Evolutionary conservation across 2,797 vertebrate species (phyloP).

Genomic region (Orestias chungarensis): DNA sequence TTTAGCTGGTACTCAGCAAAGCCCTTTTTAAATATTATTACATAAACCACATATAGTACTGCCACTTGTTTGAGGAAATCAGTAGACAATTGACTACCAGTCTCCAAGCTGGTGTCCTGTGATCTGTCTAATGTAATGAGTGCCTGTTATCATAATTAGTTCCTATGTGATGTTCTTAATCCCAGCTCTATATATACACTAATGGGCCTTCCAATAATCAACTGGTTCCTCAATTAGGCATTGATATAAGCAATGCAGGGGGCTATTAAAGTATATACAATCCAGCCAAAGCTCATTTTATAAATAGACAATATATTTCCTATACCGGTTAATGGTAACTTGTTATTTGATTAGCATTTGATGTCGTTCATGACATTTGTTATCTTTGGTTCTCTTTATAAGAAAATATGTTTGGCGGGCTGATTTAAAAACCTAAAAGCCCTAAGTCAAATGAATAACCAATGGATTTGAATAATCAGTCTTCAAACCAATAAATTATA

Average conservation of each 20-base stretch:
- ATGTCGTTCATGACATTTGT: not conserved
- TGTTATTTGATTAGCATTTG: not conserved
- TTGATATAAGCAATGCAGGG: not conserved
- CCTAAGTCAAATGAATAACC: not conserved
- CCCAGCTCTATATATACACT: not conserved
- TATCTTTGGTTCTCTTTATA: not conserved
- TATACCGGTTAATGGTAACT: not conserved
- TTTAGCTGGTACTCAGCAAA: not conserved
- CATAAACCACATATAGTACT: not conserved
- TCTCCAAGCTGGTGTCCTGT: not conserved
- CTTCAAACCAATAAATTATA: not conserved
- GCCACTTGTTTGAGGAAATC: not conserved
- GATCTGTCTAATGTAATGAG: not conserved
- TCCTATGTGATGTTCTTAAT: not conserved
- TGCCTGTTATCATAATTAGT: not conserved
- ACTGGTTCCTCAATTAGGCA: not conserved
- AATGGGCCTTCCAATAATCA: not conserved
- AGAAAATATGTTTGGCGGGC: not conserved
- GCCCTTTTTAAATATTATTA: not conserved
- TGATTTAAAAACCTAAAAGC: not conserved
- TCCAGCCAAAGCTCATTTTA: not conserved
- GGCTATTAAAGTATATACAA: not conserved
- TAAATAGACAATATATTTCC: not conserved
- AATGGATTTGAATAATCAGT: not conserved
- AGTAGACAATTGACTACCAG: not conserved